These are phyloP conservation scores for Brachylomia viminalis DNA, from an alignment of 2,888 invertebrate species.

Conservation along the genomic window DNA sequence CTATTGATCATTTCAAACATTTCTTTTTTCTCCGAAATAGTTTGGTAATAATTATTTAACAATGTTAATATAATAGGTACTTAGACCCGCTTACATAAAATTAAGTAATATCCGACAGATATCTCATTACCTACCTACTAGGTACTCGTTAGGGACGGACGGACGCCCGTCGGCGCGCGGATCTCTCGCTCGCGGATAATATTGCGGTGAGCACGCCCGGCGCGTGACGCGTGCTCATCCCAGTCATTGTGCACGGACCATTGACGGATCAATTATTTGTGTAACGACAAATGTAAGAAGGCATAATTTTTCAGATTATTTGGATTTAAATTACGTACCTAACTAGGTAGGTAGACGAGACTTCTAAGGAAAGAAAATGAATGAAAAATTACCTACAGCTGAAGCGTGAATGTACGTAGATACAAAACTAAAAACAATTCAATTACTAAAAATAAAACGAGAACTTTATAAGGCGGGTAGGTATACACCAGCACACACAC, in stretches of 20 bases:
- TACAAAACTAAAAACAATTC: neutral
- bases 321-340: neutral
- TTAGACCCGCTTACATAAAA: too few relatives aligned
- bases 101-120: neutral
- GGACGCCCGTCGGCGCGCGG: slow-evolving; percentile 27
- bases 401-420: neutral
- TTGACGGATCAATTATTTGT: neutral
- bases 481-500: neutral
- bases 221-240: neutral
- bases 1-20: neutral
- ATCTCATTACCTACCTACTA: too few relatives aligned
- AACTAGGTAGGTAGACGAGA: neutral
- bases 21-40: neutral
- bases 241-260: neutral
- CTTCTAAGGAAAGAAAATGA: neutral
- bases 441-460: neutral
- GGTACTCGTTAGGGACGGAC: neutral
- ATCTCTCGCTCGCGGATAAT: slow-evolving; percentile 6
- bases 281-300: neutral
- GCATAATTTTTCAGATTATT: neutral
- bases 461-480: neutral
- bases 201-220: neutral
- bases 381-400: neutral
- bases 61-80: too few relatives aligned
- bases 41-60: neutral